Conservation (phyloP, 2,113 vertebrate genomes). For the Phaethornis superciliosus region DNA sequence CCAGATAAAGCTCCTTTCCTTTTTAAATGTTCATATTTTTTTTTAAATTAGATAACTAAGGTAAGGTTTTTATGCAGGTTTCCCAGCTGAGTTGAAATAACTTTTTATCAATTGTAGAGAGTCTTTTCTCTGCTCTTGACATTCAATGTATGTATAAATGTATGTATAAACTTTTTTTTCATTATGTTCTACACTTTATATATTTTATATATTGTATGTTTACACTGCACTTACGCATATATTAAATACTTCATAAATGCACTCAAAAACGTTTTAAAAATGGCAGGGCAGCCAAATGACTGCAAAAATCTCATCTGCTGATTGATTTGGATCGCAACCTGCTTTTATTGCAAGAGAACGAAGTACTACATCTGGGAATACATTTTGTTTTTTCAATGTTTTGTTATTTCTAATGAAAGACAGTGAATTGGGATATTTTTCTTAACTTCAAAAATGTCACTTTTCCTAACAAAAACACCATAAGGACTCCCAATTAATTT, state of each 20-base stretch:
- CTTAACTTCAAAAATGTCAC: slow-evolving; percentile 76
- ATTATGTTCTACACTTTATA: not conserved
- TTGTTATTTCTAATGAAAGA: slow-evolving; percentile 74
- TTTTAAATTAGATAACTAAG: slow-evolving; percentile 19
- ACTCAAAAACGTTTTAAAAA: slow-evolving; percentile 31
- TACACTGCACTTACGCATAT: not conserved
- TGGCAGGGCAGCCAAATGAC: slow-evolving; percentile 9
- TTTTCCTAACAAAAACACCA: slow-evolving; percentile 77
- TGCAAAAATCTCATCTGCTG: slow-evolving; percentile 36
- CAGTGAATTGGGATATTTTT: slow-evolving; percentile 72
- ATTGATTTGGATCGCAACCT: slow-evolving; percentile 61
- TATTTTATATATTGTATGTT: not conserved
- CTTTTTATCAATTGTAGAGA: not conserved
- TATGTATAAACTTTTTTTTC: not conserved
- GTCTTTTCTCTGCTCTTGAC: slow-evolving; percentile 21
- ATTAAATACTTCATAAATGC: slow-evolving; percentile 40
- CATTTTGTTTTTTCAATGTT: slow-evolving; percentile 72
- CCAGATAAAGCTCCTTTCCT: not conserved
- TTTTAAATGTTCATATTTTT: not conserved
- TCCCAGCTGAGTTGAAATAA: slow-evolving; percentile 17
- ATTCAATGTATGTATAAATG: slow-evolving; percentile 1
- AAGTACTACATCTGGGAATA: slow-evolving; percentile 53
- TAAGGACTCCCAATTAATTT: slow-evolving; percentile 80
- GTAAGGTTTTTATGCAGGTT: not conserved
- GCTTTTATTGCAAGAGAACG: slow-evolving; percentile 41